Base-by-base conservation (phyloP, 2,797 vertebrate genomes). In the Myiotriccus ornatus region DNA sequence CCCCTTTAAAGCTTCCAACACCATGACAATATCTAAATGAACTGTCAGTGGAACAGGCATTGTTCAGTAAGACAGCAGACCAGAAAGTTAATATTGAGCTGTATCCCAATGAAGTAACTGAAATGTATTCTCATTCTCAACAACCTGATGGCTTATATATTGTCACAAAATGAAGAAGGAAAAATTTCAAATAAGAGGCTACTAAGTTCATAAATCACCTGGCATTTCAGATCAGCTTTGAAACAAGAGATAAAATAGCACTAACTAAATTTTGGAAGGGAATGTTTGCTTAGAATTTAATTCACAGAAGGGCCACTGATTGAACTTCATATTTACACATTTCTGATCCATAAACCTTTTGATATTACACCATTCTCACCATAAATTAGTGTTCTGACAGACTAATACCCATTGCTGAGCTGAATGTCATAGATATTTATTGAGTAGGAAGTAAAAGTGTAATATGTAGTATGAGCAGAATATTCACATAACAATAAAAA, bases 11-110 rank as follows among this genome's bases (percentile, higher is more conserved):
- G 94, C 97, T 97, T 97, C 84, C 95, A 95, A 87, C 90, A 96
- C 94, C 96, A 97, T 97, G 97, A 96, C 97, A 97, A 95, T 95
- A 95, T 96, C 96, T 96, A 97, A 97, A 97, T 97, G 97, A 97
- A 97, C 92, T 97, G 96, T 93, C 94, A 89, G 92, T 93, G 77
- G 87, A 97, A 88, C 90, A 95, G 87, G 96, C 96, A 96, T 92
- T 95, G 91, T 95, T 97, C 97, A 96, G 84, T 95, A 89, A 92
- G 82, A 97, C 95, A 96, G 93, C 89, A 93, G 95, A 96, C 82
- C 93, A 96, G 96, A 97, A 97, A 97, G 93, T 96, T 97, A 95
- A 96, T 94, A 84, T 82, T 91, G 94, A 97, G 90, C 85, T 92
- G 70, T 89, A 94, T 76, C 75, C 86, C 93, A 90, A 6, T n/a